Evolutionary conservation across 2,888 invertebrate species (phyloP), one percentile per base, ranked within the genome.

Genomic region (Pterobdella sp.): DNA sequence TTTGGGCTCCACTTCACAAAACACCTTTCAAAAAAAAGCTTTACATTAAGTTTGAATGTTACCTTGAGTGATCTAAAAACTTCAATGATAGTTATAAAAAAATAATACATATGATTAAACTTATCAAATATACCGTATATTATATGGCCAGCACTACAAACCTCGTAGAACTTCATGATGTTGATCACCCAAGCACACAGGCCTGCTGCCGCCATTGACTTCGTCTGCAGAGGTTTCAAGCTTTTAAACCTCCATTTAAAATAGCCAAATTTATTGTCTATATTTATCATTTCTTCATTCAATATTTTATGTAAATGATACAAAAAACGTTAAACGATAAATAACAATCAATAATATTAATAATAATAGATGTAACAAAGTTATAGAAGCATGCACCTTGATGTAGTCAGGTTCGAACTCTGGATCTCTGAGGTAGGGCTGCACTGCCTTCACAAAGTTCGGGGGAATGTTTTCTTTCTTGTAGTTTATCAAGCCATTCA

Each of bases 401-500:
- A 96, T 89, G 32, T 94, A 93, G 79, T 95, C 95, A 0, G 94
- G 93, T 82, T 94, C 92, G 84, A 96, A 96, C 84, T 95, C 94
- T 0, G 92, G 88, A 84, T 94, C 92, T 80, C 92, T 91, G 0
- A 95, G 85, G 81, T 94, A 95, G 4, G 94, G 94, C 79, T 93
- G 92, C 75, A 95, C 93, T 0, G 94, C 92, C 84, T 94, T 94
- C 49, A 90, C 92, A 74, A 94, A 91, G 82, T 93, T 92, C 0
- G 94, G 92, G 82, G 94, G 95, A 78, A 96, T 94, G 81, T 94
- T 93, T 85, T 96, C 94, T 82, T 96, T 96, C 82, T 96, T 94
- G 82, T 95, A 94, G 82, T 90, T 91, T 68, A 94, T 90, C 0
- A 96, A 86, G 0, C 89, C 84, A 82, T 95, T 94, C 73, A 96